Evolutionary conservation across 2,797 vertebrate genomes (phyloP).

Genomic region (Sternotherus odoratus): DNA sequence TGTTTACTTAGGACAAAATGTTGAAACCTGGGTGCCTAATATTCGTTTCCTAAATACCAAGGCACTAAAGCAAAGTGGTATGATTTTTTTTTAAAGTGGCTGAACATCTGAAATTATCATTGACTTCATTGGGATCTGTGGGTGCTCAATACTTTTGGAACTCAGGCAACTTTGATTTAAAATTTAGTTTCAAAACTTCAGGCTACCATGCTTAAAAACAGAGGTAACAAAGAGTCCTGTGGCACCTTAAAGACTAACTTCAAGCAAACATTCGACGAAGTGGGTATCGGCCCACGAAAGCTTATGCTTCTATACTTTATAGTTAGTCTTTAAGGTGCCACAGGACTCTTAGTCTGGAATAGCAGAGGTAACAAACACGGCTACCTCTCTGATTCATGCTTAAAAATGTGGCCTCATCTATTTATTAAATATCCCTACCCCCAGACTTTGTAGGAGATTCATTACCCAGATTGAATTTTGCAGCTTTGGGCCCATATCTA

Average conservation of each 20-base stretch:
- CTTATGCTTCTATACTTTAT: too few species aligned
- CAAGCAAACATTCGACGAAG: too few species aligned
- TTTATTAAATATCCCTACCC: background rate
- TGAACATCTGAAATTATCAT: background rate
- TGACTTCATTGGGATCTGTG: background rate
- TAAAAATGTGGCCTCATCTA: background rate
- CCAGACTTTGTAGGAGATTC: background rate
- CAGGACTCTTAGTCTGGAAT: too few species aligned
- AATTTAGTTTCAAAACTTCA: background rate
- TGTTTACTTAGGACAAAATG: background rate
- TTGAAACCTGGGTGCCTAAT: background rate
- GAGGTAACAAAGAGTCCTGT: too few species aligned
- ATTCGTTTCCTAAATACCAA: background rate
- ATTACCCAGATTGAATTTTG: background rate
- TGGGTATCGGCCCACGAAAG: too few species aligned
- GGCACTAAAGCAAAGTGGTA: background rate
- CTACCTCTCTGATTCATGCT: too few species aligned
- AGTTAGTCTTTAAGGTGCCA: too few species aligned
- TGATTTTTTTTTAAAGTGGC: background rate
- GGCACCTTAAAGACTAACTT: too few species aligned
- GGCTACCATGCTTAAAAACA: background rate
- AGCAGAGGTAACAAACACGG: too few species aligned
- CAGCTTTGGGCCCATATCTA: background rate
- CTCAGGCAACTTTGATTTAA: background rate
- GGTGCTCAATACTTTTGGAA: accelerated